phyloP scores from a whole-genome alignment of 2,797 vertebrate species.

The Siniperca undulata region DNA sequence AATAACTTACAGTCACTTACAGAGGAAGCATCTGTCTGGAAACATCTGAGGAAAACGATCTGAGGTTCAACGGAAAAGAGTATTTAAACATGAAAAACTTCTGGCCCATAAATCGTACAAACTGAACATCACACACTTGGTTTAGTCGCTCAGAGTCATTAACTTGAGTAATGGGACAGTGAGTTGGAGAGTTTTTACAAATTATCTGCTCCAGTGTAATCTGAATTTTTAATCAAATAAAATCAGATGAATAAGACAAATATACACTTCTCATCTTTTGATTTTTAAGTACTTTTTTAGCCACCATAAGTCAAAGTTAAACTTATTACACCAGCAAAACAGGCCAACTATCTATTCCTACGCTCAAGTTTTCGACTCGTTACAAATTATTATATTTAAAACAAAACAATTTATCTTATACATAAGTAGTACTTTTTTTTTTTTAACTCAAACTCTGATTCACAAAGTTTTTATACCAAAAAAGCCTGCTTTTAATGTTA shows the following conservation, averaged over 20 bases:
- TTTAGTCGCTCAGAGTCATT: constrained; percentile 21
- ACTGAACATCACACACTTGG: constrained; percentile 15
- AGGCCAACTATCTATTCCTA: background rate
- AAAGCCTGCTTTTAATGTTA: constrained; percentile 2
- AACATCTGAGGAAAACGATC: constrained; percentile 38
- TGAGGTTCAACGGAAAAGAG: constrained; percentile 52
- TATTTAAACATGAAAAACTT: constrained; percentile 25
- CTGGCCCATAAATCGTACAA: constrained; percentile 13
- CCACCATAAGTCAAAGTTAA: constrained; percentile 6
- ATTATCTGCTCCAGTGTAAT: background rate
- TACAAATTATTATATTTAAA: constrained; percentile 42
- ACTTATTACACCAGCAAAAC: background rate
- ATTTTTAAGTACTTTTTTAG: background rate
- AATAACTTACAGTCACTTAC: constrained; percentile 47
- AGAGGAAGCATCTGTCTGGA: constrained; percentile 43
- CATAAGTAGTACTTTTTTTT: constrained; percentile 29
- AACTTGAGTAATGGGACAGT: constrained; percentile 22
- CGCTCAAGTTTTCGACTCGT: constrained; percentile 21
- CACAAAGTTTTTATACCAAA: constrained; percentile 24
- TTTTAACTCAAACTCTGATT: constrained; percentile 25
- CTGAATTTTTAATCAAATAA: constrained; percentile 8
- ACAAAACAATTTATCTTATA: constrained; percentile 52
- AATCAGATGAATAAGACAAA: constrained; percentile 8
- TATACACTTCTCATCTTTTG: background rate
- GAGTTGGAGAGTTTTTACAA: constrained; percentile 21